A percentile compares a stretch with the other conserved stretches of the same genome.
These are phyloP conservation scores for Eurosta solidaginis DNA, from an alignment of 1,140 invertebrate species.

Conservation along the genomic window DNA sequence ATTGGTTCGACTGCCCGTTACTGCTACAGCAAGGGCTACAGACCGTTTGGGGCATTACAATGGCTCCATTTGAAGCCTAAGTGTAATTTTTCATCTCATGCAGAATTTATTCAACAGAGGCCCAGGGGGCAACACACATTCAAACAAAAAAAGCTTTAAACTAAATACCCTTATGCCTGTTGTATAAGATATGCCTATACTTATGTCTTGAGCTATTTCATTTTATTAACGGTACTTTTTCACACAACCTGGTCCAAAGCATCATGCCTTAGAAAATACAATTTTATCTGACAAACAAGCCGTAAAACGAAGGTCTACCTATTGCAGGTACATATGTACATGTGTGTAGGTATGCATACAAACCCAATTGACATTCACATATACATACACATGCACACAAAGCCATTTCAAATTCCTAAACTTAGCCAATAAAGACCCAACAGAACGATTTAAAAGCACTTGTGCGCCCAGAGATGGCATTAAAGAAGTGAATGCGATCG, in stretches of 20 bases:
- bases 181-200: no score
- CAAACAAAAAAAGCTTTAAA: not conserved
- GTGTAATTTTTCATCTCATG: no score
- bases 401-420: not conserved
- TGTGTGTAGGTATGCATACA: not conserved
- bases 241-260: not conserved
- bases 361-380: not conserved
- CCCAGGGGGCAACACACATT: no score
- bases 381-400: not conserved
- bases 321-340: not conserved
- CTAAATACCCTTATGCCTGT: not conserved
- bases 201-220: not conserved
- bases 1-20: no score
- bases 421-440: conserved; percentile 2
- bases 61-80: no score
- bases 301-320: not conserved
- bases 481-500: conserved; percentile 16
- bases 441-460: conserved; percentile 20
- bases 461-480: conserved; percentile 22
- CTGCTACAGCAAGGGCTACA: no score
- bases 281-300: not conserved
- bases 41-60: no score
- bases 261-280: not conserved
- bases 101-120: no score
- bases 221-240: not conserved